Evolutionary conservation across 2,797 vertebrate species (phyloP), one percentile per base, ranked within the genome.

Genomic region (Ambastaia sidthimunki): DNA sequence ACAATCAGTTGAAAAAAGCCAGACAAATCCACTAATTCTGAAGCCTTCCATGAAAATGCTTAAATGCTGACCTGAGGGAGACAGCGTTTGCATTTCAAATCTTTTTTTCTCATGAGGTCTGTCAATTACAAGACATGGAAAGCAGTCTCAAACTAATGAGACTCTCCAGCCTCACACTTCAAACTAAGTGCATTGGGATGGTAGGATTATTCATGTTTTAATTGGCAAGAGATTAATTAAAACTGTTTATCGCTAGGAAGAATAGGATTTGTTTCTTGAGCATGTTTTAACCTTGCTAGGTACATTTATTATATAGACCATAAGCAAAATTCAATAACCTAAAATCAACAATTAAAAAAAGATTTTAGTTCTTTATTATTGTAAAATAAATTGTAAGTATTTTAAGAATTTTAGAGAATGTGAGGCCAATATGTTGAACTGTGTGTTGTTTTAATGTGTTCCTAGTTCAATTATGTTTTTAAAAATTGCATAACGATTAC

Each of bases 31-130:
- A 78, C 87, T 92, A 85, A 90, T 91, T 88, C 87, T 16, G 52
- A 81, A 82, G 28, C 77, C 83, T 41, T 72, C 68, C 18, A 34
- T 55, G 21, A 66, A 81, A 71, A 54, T 68, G 48, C 85, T 85
- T 87, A 86, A 89, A 88, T 77, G 71, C 73, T 80, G 90, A 83
- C 82, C 89, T 90, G 84, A 80, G 86, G 82, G 85, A 85, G 88
- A 68, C 71, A 34, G 78, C 81, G 83, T 90, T 91, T 88, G 88
- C 87, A 89, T 90, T 90, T 90, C 90, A 83, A 88, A 88, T 85
- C 79, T 78, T 84, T 81, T n/a, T 82, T 85, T 85, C 86, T 87
- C 84, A 82, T 76, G 75, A 75, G 82, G 71, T 47, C 82, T 83
- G 85, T 89, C 79, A 85, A 85, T 81, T 65, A 82, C 84, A 80